Evolutionary conservation across 2,113 vertebrate species (phyloP).

Genomic region (Xiphophorus hellerii): DNA sequence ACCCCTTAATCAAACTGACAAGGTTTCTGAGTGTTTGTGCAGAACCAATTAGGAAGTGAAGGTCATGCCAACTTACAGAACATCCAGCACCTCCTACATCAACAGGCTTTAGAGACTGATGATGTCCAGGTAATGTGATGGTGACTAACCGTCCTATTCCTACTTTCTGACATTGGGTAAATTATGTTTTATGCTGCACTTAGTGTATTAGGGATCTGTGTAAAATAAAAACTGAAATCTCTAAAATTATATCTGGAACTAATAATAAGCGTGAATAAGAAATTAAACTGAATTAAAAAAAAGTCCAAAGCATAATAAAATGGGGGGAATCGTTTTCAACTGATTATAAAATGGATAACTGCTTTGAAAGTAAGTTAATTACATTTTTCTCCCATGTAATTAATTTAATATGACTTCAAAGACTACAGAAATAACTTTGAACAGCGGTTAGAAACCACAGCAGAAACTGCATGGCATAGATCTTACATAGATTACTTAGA

Average conservation of each 20-base stretch:
- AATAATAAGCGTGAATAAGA: no score
- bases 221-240: not conserved
- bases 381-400: not conserved
- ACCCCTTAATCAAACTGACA: constrained; percentile 5
- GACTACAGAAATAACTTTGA: not conserved
- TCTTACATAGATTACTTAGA: not conserved
- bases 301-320: constrained; percentile 31
- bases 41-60: constrained; percentile 31
- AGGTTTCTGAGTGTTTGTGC: constrained; percentile 2
- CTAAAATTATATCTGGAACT: no score
- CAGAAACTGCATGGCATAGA: not conserved
- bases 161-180: constrained; percentile 7
- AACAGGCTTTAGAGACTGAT: not conserved
- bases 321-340: constrained; percentile 21
- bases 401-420: not conserved
- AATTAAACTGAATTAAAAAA: not conserved
- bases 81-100: not conserved
- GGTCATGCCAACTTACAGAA: constrained; percentile 9
- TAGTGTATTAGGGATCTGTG: constrained; percentile 1
- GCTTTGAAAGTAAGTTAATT: not conserved
- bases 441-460: not conserved
- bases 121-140: constrained; percentile 8
- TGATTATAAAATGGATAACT: constrained; percentile 40
- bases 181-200: constrained; percentile 1
- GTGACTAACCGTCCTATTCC: constrained; percentile 4